These are phyloP conservation scores for Trichonephila clavipes DNA, from an alignment of 1,140 invertebrate genomes.

Conservation along the genomic window DNA sequence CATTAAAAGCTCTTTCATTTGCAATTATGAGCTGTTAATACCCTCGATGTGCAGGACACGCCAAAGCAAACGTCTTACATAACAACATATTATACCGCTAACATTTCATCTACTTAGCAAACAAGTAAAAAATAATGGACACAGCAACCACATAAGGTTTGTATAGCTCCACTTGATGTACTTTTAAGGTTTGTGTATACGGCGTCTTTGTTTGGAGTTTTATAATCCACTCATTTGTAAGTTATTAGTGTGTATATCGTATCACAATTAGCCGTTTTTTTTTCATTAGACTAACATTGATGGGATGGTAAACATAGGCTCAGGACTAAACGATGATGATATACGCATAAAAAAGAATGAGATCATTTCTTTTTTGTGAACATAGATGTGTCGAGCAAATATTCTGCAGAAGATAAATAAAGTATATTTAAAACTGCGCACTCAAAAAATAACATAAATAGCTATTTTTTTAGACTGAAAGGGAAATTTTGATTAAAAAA, in stretches of 20 bases:
- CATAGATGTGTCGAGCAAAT: too few relatives aligned
- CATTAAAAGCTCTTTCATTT: constrained; percentile 41
- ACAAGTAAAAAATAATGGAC: not conserved
- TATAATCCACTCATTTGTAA: not conserved
- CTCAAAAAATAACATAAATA: too few relatives aligned
- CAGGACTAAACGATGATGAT: not conserved
- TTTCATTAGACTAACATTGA: not conserved
- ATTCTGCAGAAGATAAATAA: too few relatives aligned
- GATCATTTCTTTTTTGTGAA: too few relatives aligned
- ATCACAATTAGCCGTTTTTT: not conserved
- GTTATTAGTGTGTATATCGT: not conserved
- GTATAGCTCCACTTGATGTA: not conserved
- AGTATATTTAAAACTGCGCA: too few relatives aligned
- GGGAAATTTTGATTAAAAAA: too few relatives aligned
- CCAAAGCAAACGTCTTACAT: not conserved
- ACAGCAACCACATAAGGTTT: not conserved
- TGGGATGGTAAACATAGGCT: not conserved
- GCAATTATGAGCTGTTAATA: constrained; percentile 30
- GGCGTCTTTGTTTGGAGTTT: not conserved
- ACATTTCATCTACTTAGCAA: not conserved
- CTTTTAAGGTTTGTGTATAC: not conserved
- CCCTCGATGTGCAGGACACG: not conserved
- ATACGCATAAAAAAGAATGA: not conserved
- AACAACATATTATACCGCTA: not conserved
- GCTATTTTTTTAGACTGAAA: too few relatives aligned